Conservation (phyloP, 2,113 vertebrate genomes). For the Misgurnus mizolepis region DNA sequence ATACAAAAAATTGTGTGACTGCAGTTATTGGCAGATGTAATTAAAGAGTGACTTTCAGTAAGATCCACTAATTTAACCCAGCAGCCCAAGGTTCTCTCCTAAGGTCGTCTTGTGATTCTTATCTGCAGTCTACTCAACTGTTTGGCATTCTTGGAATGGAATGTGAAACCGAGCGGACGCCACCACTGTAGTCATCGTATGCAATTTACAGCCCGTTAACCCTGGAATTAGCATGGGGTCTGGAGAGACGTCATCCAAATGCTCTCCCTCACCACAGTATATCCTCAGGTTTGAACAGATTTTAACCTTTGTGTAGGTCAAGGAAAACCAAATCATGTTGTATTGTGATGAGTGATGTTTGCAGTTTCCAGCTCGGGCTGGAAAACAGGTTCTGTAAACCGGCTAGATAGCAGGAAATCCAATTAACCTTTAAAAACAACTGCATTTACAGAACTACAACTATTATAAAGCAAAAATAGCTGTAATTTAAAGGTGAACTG, state of each 20-base stretch:
- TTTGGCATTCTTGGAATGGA: slow-evolving; percentile 70
- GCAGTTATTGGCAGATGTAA: background rate
- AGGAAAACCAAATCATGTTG: slow-evolving; percentile 17
- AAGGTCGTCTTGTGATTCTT: slow-evolving; percentile 31
- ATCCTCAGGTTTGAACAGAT: slow-evolving; percentile 15
- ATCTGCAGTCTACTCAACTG: slow-evolving; percentile 46
- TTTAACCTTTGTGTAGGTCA: slow-evolving; percentile 34
- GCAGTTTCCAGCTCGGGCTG: slow-evolving; percentile 12
- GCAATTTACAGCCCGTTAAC: slow-evolving; percentile 66
- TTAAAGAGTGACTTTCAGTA: background rate
- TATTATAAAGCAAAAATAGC: background rate
- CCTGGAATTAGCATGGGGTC: slow-evolving; percentile 63
- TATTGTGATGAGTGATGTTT: slow-evolving; percentile 29
- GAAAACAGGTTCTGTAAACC: slow-evolving; percentile 9
- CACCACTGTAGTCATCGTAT: slow-evolving; percentile 52
- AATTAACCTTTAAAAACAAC: slow-evolving; percentile 26
- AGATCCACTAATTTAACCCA: background rate
- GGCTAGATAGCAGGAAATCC: slow-evolving; percentile 18
- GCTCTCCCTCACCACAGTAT: slow-evolving; percentile 5
- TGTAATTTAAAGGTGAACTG: background rate
- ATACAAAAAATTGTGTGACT: no score
- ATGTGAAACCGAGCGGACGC: slow-evolving; percentile 65
- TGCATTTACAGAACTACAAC: background rate
- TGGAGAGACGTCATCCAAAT: slow-evolving; percentile 38
- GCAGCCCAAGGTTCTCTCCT: slow-evolving; percentile 36